Evolutionary conservation across 2,113 vertebrate species (phyloP).

Genomic region (Mormoops blainvillei): DNA sequence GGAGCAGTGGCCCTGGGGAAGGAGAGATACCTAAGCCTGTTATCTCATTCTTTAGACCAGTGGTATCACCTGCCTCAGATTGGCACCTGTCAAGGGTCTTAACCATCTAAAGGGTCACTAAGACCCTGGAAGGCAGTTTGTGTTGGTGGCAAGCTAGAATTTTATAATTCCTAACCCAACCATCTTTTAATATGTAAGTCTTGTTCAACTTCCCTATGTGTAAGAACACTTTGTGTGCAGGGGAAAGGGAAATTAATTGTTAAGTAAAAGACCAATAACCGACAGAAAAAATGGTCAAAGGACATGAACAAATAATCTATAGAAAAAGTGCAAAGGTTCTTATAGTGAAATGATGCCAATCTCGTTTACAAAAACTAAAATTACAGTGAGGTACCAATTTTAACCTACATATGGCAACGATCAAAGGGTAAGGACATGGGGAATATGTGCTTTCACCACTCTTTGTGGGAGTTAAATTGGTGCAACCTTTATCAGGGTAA

Average conservation of each 20-base stretch:
- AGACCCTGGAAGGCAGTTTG: neutral
- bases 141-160: neutral
- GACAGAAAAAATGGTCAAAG: neutral
- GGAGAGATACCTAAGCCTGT: neutral
- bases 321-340: neutral
- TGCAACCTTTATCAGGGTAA: neutral
- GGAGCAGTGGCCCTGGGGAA: neutral
- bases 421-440: neutral
- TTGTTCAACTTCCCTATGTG: neutral
- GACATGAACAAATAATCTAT: neutral
- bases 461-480: neutral
- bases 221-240: neutral
- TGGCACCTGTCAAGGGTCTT: neutral
- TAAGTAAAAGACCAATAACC: neutral
- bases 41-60: neutral
- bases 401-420: neutral
- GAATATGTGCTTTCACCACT: neutral
- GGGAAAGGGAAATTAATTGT: slow-evolving; percentile 1
- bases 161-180: neutral
- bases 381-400: neutral
- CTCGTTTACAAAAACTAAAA: neutral
- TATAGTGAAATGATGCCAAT: neutral
- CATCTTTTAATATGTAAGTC: neutral
- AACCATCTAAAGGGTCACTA: neutral
- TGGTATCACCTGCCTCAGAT: neutral